phyloP scores from a whole-genome alignment of 2,888 invertebrate species.

The Noctua pronuba region DNA sequence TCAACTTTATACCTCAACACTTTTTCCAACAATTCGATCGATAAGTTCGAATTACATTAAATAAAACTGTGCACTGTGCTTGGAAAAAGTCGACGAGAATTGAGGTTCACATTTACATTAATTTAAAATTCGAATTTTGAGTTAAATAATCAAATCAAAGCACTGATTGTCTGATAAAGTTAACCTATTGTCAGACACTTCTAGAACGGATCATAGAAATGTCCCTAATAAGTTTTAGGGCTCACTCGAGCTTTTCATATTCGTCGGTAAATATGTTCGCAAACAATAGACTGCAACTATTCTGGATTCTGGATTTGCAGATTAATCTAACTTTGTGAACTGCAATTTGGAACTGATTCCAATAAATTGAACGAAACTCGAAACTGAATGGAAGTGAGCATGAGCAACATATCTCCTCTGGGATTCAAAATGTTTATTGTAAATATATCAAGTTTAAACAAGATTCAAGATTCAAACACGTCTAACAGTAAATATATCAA shows the following conservation, averaged over 20 bases:
- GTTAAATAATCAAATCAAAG: not conserved
- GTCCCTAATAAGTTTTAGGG: not conserved
- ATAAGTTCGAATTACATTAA: not conserved
- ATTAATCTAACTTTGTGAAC: not conserved
- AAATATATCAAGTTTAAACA: slow-evolving; percentile 27
- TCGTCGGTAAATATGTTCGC: not conserved
- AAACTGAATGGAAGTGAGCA: not conserved
- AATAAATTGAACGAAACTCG: not conserved
- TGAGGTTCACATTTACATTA: not conserved
- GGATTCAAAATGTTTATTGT: not conserved
- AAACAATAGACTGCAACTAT: not conserved
- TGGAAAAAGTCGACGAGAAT: not conserved
- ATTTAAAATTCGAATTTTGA: not conserved
- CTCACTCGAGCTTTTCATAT: not conserved
- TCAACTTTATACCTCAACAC: not conserved
- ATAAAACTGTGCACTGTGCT: not conserved
- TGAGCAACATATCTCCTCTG: not conserved
- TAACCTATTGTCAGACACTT: not conserved
- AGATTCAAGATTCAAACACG: slow-evolving; percentile 21
- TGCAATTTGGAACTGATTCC: not conserved
- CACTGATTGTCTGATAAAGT: not conserved
- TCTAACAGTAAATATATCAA: slow-evolving; percentile 38
- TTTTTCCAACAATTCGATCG: not conserved
- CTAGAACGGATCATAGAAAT: not conserved
- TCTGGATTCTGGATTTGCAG: not conserved